Evolutionary conservation across 2,113 vertebrate genomes (phyloP).

Genomic region (Phalacrocorax carbo): DNA sequence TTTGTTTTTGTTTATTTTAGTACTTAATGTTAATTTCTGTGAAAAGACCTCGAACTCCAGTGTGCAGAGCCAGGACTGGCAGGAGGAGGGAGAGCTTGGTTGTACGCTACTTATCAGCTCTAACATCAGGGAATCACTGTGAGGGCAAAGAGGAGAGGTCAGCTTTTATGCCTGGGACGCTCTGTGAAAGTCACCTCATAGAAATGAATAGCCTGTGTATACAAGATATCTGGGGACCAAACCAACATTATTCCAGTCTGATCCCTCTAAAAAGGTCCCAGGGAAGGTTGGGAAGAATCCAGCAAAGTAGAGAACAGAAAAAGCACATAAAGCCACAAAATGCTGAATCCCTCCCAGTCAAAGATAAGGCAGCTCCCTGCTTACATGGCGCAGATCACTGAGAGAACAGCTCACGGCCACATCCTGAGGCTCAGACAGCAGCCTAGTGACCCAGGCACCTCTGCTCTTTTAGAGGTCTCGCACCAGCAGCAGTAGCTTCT

Average conservation of each 20-base stretch:
- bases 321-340: not conserved
- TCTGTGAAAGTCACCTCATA: not conserved
- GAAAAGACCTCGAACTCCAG: conserved; percentile 1
- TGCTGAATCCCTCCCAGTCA: not conserved
- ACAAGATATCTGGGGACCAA: not conserved
- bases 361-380: not conserved
- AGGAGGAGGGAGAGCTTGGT: not conserved
- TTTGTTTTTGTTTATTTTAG: not conserved
- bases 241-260: not conserved
- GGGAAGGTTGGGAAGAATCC: not conserved
- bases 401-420: not conserved
- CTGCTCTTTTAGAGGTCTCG: not conserved
- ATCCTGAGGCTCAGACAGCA: not conserved
- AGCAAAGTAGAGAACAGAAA: not conserved
- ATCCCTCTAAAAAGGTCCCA: not conserved
- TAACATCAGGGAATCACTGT: not conserved
- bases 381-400: not conserved
- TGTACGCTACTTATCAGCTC: not conserved
- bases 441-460: not conserved
- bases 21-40: not conserved
- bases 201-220: not conserved
- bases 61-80: not conserved
- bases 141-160: conserved; percentile 1
- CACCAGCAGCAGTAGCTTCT: not conserved
- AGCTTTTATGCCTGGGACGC: not conserved